Conservation (phyloP, 2,888 invertebrate species). For the Aleiodes leptofemur region DNA sequence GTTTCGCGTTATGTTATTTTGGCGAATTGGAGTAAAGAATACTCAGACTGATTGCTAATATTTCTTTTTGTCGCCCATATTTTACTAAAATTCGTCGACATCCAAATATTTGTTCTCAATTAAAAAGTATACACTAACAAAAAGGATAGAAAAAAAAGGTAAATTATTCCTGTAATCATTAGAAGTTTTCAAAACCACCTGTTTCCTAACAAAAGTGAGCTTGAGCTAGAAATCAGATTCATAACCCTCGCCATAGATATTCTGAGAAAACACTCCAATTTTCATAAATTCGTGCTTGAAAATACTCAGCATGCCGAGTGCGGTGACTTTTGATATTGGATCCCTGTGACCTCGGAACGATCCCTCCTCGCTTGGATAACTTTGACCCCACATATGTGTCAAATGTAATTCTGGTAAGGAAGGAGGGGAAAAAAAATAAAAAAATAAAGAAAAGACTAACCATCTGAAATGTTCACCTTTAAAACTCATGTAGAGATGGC, state of each 20-base stretch:
- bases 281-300: conserved; percentile 8
- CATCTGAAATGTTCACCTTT: conserved; percentile 8
- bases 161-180: no score
- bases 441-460: background rate
- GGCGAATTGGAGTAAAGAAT: no score
- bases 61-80: no score
- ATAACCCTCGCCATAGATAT: background rate
- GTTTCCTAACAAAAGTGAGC: background rate
- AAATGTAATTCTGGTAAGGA: conserved; percentile 1
- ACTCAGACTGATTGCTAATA: no score
- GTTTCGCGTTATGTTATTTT: no score
- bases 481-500: background rate
- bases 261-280: conserved; percentile 3
- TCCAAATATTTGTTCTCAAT: no score
- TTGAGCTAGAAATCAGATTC: background rate
- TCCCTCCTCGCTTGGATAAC: conserved; percentile 5
- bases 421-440: background rate
- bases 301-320: background rate
- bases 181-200: conserved; percentile 11
- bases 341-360: conserved; percentile 10
- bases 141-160: no score
- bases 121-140: no score
- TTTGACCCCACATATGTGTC: conserved; percentile 17
- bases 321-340: conserved; percentile 33
- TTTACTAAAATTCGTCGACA: no score